Percentiles rank a stretch among this genome's conserved stretches.
Evolutionary conservation across 2,888 invertebrate species (phyloP).

Genomic region (Agriopis marginaria): DNA sequence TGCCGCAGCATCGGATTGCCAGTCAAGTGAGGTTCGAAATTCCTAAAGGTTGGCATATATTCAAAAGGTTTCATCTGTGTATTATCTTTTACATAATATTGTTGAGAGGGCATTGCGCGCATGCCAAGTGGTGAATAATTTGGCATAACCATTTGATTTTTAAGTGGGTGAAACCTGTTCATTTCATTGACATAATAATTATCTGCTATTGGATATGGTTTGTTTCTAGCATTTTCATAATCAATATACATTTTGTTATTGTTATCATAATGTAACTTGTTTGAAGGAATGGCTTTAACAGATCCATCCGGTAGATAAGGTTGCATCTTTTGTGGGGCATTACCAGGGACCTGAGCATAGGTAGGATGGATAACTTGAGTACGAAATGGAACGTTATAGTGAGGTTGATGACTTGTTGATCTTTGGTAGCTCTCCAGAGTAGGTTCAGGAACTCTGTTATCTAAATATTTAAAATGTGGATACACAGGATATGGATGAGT

Average conservation of each 20-base stretch:
- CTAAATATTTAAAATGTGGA: constrained; percentile 74
- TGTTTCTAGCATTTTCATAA: constrained; percentile 67
- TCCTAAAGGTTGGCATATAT: constrained; percentile 67
- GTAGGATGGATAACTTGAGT: constrained; percentile 72
- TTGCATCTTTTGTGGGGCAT: constrained; percentile 68
- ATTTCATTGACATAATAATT: constrained; percentile 72
- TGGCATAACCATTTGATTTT: constrained; percentile 67
- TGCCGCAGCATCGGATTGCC: constrained; percentile 65
- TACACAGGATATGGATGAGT: constrained; percentile 71
- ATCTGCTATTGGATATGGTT: constrained; percentile 66
- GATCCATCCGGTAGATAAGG: constrained; percentile 65
- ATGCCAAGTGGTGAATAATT: constrained; percentile 68
- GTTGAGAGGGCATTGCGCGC: constrained; percentile 64
- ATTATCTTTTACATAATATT: constrained; percentile 73
- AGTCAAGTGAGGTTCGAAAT: constrained; percentile 65
- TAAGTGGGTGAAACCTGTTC: constrained; percentile 62
- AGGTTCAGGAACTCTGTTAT: constrained; percentile 70
- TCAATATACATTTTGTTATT: constrained; percentile 71
- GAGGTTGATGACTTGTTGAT: constrained; percentile 60
- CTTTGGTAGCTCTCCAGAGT: constrained; percentile 74
- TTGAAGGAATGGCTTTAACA: constrained; percentile 61
- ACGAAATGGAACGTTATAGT: constrained; percentile 67
- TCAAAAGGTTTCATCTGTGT: constrained; percentile 68
- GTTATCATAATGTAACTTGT: constrained; percentile 71
- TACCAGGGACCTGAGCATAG: constrained; percentile 69